phyloP scores from a whole-genome alignment of 2,888 invertebrate species.

The Drosophila rellima region DNA sequence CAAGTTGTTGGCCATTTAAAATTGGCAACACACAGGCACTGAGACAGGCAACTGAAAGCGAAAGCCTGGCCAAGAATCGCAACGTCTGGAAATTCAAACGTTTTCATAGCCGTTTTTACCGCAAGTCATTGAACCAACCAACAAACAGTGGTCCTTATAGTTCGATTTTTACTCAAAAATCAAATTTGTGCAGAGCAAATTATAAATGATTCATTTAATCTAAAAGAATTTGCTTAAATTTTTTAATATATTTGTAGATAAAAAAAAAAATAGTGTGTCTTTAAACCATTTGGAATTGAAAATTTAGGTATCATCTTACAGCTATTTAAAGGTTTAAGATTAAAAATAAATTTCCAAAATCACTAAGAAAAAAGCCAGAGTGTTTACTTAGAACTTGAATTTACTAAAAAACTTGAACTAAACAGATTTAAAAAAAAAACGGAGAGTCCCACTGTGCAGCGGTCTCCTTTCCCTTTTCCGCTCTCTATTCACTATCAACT shows the following conservation, averaged over 20 bases:
- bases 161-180: no score
- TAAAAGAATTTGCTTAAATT: no score
- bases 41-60: slow-evolving; percentile 33
- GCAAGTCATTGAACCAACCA: slow-evolving; percentile 44
- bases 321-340: no score
- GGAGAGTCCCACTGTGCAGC: neutral
- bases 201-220: no score
- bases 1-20: slow-evolving; percentile 18
- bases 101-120: slow-evolving; percentile 22
- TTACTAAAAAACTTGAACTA: neutral
- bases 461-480: neutral
- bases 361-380: no score
- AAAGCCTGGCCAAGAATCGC: slow-evolving; percentile 54
- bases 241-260: no score
- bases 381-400: no score
- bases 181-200: no score
- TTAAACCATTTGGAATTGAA: no score
- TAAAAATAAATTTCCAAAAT: no score
- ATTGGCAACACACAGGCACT: slow-evolving; percentile 14
- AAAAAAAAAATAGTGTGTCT: no score
- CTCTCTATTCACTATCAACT: neutral
- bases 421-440: neutral
- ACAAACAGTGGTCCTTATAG: neutral
- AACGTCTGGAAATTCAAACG: slow-evolving; percentile 28
- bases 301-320: no score